Evolutionary conservation across 2,797 vertebrate genomes (phyloP), one percentile per base, ranked within the genome.

Genomic region (Anguilla megastoma): DNA sequence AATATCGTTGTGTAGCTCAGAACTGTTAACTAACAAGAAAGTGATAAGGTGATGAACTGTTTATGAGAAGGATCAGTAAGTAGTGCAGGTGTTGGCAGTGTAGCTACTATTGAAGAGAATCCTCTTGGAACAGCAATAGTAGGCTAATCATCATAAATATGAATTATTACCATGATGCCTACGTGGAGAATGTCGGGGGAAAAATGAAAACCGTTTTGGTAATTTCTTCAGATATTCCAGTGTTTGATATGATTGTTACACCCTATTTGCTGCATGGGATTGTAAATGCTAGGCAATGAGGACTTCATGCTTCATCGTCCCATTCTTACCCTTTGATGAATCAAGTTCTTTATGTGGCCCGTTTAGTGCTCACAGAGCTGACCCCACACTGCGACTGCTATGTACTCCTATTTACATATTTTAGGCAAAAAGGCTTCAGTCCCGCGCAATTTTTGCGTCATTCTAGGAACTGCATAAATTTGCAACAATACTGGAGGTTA

Each of bases 301-400:
- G 41, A 76, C 24, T 58, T 76, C 36, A 60, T 88, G 66, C 84
- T 41, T 88, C 87, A 89, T 88, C 66, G 74, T 71, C 54, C 74
- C 60, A 52, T 88, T 92, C 88, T 87, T 91, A 84, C 14, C 69
- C 36, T 86, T 76, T 33, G 88, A 91, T 92, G 91, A 93, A 92
- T 93, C 89, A 84, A 87, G 52, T 66, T 88, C 92, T 91, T 92
- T 93, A 91, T 93, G 85, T 89, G 12, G n/a, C 41, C 82, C n/a
- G 88, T 16, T 45, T 69, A 84, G 82, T 85, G 80, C 52, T 27
- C 24, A 24, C 58, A 87, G 85, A 48, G 9, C 85, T 88, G 90
- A 87, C 88, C 88, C 88, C 76, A 52, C 74, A 69, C 76, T 60
- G 88, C 14, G 16, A 18, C 50, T 79, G 69, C 74, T 89, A 89